Evolutionary conservation across 1,140 invertebrate genomes (phyloP).

Genomic region (Drosophila subpulchrella): DNA sequence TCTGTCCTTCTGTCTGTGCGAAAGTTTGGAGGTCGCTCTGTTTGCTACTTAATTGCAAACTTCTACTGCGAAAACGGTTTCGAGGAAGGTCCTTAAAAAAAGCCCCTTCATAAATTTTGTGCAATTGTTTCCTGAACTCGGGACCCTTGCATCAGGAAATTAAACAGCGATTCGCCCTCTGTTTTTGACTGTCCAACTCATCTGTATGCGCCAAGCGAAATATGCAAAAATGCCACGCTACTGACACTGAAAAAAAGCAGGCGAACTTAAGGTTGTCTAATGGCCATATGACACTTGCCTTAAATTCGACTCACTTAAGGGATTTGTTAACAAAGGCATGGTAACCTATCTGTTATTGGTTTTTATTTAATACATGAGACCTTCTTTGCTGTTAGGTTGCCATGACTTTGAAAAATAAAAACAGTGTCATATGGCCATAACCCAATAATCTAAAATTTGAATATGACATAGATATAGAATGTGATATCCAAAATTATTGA

Average conservation of each 20-base stretch:
- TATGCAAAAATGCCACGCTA: conserved; percentile 62
- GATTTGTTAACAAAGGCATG: too few species aligned
- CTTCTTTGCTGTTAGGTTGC: too few species aligned
- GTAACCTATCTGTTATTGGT: too few species aligned
- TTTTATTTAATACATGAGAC: too few species aligned
- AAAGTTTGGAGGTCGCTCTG: conserved; percentile 40
- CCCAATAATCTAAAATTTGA: too few species aligned
- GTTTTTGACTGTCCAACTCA: conserved; percentile 33
- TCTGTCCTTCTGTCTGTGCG: conserved; percentile 22
- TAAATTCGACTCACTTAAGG: too few species aligned
- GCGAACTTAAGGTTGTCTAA: background rate
- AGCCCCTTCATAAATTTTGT: conserved; percentile 52
- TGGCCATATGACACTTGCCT: too few species aligned
- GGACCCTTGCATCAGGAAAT: conserved; percentile 57
- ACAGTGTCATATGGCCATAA: too few species aligned
- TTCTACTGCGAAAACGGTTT: conserved; percentile 37
- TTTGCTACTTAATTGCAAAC: conserved; percentile 69
- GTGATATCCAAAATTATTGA: too few species aligned
- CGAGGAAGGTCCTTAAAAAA: conserved; percentile 31
- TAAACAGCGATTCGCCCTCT: conserved; percentile 35
- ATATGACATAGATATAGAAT: too few species aligned
- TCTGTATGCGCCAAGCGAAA: conserved; percentile 62
- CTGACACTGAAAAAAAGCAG: conserved; percentile 10
- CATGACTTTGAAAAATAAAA: too few species aligned
- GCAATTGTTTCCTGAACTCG: conserved; percentile 71